Evolutionary conservation across 2,113 vertebrate species (phyloP).

Genomic region (Acanthochromis polyacanthus): DNA sequence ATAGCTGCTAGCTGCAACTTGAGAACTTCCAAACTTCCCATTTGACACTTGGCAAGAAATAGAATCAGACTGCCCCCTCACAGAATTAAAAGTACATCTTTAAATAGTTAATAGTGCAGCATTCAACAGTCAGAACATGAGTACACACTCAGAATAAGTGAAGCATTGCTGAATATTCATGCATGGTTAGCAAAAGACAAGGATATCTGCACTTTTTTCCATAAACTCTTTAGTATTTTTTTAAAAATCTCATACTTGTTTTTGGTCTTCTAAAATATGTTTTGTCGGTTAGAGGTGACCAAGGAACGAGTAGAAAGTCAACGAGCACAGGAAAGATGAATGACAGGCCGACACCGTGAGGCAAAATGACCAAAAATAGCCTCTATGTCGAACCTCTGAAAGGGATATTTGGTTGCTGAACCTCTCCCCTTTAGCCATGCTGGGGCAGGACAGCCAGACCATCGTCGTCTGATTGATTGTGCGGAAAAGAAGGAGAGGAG

Average conservation of each 20-base stretch:
- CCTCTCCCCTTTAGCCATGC: constrained; percentile 34
- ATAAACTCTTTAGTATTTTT: too few species aligned
- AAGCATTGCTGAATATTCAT: too few species aligned
- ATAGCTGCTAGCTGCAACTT: too few species aligned
- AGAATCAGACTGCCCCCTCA: too few species aligned
- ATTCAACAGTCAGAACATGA: too few species aligned
- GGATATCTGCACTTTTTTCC: too few species aligned
- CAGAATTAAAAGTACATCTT: too few species aligned
- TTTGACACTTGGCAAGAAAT: too few species aligned
- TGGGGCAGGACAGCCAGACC: constrained; percentile 49
- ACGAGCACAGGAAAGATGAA: constrained; percentile 10
- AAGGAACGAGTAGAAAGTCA: neutral
- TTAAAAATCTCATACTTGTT: neutral
- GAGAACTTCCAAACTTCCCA: too few species aligned
- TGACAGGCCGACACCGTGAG: neutral
- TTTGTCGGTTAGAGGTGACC: neutral
- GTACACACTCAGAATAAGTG: too few species aligned
- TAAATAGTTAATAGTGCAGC: too few species aligned
- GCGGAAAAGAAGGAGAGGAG: constrained; percentile 49
- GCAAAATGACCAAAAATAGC: constrained; percentile 23
- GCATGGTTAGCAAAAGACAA: too few species aligned
- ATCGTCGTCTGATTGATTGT: constrained; percentile 66
- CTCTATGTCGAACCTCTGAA: constrained; percentile 13
- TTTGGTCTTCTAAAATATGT: neutral
- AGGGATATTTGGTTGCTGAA: constrained; percentile 41